These are phyloP conservation scores for Idaea straminata DNA, from an alignment of 2,888 invertebrate species.

Conservation along the genomic window DNA sequence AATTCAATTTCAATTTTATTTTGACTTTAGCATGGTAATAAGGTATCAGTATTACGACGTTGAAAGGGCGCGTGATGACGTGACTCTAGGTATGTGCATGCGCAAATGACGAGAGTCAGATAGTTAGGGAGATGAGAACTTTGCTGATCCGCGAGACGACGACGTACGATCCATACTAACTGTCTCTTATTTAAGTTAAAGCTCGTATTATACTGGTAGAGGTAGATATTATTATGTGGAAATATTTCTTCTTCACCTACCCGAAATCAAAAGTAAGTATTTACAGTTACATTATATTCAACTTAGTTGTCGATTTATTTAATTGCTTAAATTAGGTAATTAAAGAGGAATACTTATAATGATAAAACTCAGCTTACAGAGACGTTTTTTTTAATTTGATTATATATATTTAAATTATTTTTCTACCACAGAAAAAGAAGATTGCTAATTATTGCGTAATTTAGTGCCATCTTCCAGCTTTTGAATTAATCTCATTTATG, in stretches of 20 bases:
- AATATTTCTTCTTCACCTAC: background rate
- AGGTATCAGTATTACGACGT: background rate
- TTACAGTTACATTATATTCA: too few species aligned
- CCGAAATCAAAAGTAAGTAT: background rate
- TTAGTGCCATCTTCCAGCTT: background rate
- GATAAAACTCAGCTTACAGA: too few species aligned
- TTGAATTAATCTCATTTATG: conserved; percentile 7
- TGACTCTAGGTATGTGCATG: background rate
- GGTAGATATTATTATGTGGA: background rate
- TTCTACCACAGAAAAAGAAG: too few species aligned
- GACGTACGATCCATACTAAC: background rate
- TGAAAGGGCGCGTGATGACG: background rate
- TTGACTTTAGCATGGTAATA: background rate
- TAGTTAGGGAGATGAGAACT: background rate
- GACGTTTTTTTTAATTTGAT: too few species aligned
- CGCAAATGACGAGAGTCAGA: background rate
- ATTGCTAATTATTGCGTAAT: background rate
- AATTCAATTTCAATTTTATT: background rate
- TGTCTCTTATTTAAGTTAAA: background rate
- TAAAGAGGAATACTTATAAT: too few species aligned
- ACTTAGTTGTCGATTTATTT: too few species aligned
- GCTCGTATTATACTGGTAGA: background rate
- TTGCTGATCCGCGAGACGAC: background rate
- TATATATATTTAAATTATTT: too few species aligned
- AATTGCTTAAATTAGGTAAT: too few species aligned